Conservation (phyloP, 2,888 invertebrate genomes). For the Tetramorium bicarinatum region DNA sequence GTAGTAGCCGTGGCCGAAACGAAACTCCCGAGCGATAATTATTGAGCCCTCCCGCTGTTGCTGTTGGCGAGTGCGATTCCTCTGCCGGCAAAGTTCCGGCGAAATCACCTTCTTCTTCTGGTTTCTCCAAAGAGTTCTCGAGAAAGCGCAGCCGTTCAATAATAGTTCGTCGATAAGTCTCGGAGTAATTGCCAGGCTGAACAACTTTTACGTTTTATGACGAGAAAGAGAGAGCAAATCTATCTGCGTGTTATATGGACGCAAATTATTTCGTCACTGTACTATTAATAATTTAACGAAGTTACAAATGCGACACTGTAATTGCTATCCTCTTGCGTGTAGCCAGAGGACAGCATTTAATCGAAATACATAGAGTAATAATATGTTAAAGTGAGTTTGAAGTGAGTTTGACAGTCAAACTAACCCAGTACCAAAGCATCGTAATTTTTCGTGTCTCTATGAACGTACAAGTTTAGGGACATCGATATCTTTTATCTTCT, state of each 20-base stretch:
- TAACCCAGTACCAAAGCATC: neutral
- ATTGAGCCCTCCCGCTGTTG: constrained; percentile 64
- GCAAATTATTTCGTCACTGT: constrained; percentile 23
- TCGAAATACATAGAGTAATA: constrained; percentile 3
- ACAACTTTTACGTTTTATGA: constrained; percentile 30
- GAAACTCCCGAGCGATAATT: constrained; percentile 75
- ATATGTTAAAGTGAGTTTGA: neutral
- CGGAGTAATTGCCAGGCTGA: constrained; percentile 48
- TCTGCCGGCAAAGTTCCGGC: constrained; percentile 38
- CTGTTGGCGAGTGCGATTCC: constrained; percentile 52
- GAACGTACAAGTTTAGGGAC: neutral
- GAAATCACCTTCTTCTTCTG: constrained; percentile 50
- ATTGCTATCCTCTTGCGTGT: neutral
- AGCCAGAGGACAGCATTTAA: neutral
- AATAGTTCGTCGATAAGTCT: constrained; percentile 50
- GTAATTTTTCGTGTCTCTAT: neutral
- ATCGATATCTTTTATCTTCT: neutral
- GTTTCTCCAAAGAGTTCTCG: constrained; percentile 42
- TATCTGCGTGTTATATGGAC: constrained; percentile 34
- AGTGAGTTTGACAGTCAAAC: neutral
- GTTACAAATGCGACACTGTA: constrained; percentile 13
- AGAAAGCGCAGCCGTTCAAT: constrained; percentile 48
- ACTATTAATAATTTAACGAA: constrained; percentile 28
- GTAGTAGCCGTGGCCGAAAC: constrained; percentile 62
- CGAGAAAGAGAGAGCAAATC: constrained; percentile 4